phyloP scores from a whole-genome alignment of 2,888 invertebrate genomes.

The Hemithea aestivaria region DNA sequence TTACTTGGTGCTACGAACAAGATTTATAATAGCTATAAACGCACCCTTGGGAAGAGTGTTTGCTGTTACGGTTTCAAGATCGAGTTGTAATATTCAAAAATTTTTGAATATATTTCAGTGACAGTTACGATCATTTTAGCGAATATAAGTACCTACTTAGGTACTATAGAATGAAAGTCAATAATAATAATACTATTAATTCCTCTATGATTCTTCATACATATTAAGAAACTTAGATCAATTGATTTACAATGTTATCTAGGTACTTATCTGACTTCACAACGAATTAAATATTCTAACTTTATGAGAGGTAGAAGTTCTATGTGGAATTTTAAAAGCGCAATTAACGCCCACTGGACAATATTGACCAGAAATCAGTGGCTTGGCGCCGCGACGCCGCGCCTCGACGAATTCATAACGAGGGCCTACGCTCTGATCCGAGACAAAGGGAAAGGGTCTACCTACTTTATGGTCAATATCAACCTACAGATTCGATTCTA shows the following conservation, averaged over 20 bases:
- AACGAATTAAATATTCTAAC: too few relatives aligned
- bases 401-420: conserved; percentile 8
- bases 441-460: conserved; percentile 30
- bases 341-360: conserved; percentile 10
- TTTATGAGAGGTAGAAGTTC: conserved; percentile 9
- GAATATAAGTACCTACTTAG: too few relatives aligned
- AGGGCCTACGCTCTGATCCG: conserved; percentile 19
- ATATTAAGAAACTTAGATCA: too few relatives aligned
- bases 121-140: too few relatives aligned
- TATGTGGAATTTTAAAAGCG: conserved; percentile 16
- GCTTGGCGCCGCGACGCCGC: conserved; percentile 15
- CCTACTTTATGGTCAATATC: conserved; percentile 25
- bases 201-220: neutral
- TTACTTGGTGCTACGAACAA: conserved; percentile 44
- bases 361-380: conserved; percentile 7
- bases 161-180: too few relatives aligned
- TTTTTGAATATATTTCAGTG: neutral
- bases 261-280: too few relatives aligned
- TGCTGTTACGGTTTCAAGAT: conserved; percentile 34
- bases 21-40: conserved; percentile 48
- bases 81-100: conserved; percentile 25
- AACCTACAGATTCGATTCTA: conserved; percentile 13
- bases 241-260: too few relatives aligned
- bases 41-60: conserved; percentile 36
- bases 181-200: neutral